Evolutionary conservation across 1,140 invertebrate genomes (phyloP).

Genomic region (Yoshiicerus persimilis): DNA sequence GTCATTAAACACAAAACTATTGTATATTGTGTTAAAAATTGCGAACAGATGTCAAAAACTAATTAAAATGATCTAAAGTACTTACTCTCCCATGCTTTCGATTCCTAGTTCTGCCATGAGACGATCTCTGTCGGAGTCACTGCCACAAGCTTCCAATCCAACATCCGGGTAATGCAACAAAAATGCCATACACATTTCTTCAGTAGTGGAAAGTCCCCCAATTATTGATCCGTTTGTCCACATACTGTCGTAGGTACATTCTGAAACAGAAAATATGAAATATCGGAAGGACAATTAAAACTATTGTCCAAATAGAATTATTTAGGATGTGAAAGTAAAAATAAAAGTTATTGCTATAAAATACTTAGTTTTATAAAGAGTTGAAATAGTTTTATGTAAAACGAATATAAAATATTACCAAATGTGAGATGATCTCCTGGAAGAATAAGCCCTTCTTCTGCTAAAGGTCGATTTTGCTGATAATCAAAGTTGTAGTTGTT

Average conservation of each 20-base stretch:
- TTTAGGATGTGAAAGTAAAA: background rate
- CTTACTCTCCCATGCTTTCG: background rate
- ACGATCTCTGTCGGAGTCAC: background rate
- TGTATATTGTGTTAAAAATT: too few species aligned
- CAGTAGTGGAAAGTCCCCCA: background rate
- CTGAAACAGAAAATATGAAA: too few species aligned
- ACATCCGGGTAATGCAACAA: conserved; percentile 21
- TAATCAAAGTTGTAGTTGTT: too few species aligned
- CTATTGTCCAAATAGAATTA: background rate
- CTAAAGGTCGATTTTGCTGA: conserved; percentile 65
- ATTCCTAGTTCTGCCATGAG: background rate
- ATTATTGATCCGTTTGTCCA: background rate
- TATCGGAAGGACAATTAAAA: background rate
- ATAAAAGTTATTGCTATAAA: background rate
- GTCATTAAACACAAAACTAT: too few species aligned
- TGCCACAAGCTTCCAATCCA: background rate
- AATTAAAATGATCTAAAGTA: too few species aligned
- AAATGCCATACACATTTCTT: conserved; percentile 36
- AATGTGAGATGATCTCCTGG: conserved; percentile 29
- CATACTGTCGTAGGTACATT: conserved; percentile 27
- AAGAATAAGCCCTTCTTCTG: conserved; percentile 60
- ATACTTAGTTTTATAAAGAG: background rate
- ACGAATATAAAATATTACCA: background rate
- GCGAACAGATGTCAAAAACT: too few species aligned
- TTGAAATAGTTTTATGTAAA: background rate